A percentile compares a stretch with the other conserved stretches of the same genome.
Evolutionary conservation across 2,113 vertebrate species (phyloP).

Genomic region (Meriones unguiculatus): DNA sequence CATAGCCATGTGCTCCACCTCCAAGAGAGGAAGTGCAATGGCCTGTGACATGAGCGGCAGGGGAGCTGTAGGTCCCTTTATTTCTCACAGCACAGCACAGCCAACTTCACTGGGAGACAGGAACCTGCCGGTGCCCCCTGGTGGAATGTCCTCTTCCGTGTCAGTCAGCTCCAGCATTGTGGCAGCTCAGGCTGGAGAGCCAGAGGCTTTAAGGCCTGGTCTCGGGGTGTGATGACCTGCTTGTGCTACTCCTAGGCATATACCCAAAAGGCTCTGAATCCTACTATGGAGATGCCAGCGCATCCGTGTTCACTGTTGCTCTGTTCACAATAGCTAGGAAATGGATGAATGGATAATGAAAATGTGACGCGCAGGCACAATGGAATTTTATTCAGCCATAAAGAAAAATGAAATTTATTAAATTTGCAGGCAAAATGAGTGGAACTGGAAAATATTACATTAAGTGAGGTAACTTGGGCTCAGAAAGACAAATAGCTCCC

Average conservation of each 20-base stretch:
- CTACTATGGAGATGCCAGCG: neutral
- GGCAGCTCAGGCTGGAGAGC: neutral
- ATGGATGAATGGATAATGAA: neutral
- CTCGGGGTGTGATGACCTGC: neutral
- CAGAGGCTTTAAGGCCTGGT: neutral
- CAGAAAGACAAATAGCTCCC: neutral
- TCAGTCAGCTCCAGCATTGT: neutral
- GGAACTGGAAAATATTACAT: neutral
- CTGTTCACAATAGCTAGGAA: neutral
- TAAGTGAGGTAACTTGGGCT: neutral
- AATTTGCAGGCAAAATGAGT: neutral
- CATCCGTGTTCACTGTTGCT: neutral
- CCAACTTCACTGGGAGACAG: neutral
- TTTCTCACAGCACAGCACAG: fast-evolving
- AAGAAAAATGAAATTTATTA: constrained; percentile 15
- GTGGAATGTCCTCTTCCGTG: neutral
- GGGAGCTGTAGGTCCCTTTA: neutral
- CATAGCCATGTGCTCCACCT: neutral
- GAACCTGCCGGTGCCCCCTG: constrained; percentile 12
- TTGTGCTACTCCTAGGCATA: neutral
- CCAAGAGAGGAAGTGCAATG: neutral
- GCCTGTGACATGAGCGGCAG: neutral
- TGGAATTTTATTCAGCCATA: neutral
- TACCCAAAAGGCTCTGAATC: neutral
- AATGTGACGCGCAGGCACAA: neutral